Evolutionary conservation across 2,797 vertebrate genomes (phyloP).

Genomic region (Anisognathus igniventris): DNA sequence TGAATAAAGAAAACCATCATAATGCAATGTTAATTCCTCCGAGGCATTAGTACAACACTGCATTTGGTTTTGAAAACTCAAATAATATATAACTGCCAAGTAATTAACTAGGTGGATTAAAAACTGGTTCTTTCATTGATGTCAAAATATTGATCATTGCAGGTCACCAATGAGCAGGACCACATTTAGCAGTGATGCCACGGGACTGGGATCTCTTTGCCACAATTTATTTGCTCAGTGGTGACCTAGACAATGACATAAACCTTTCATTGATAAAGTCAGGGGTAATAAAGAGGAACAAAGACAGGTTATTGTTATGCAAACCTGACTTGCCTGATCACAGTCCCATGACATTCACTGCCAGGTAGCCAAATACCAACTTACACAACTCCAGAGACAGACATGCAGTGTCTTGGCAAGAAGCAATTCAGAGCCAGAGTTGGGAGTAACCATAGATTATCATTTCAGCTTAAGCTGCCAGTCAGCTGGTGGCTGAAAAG

Average conservation of each 20-base stretch:
- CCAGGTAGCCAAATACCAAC: background rate
- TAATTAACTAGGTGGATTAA: background rate
- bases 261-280: background rate
- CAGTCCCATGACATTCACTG: background rate
- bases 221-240: background rate
- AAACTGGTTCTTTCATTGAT: background rate
- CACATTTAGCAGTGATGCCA: accelerated
- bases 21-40: background rate
- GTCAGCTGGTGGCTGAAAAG: background rate
- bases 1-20: background rate
- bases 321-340: background rate
- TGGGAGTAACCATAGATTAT: background rate
- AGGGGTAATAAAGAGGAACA: background rate
- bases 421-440: background rate
- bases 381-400: background rate
- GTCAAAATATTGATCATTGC: background rate
- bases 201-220: background rate
- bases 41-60: background rate
- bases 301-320: background rate
- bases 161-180: background rate
- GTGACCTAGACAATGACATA: background rate
- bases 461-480: constrained; percentile 3
- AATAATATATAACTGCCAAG: background rate
- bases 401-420: background rate
- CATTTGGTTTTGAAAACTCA: background rate